These are phyloP conservation scores for Muscicapa striata DNA, from an alignment of 2,797 vertebrate species.

Conservation along the genomic window DNA sequence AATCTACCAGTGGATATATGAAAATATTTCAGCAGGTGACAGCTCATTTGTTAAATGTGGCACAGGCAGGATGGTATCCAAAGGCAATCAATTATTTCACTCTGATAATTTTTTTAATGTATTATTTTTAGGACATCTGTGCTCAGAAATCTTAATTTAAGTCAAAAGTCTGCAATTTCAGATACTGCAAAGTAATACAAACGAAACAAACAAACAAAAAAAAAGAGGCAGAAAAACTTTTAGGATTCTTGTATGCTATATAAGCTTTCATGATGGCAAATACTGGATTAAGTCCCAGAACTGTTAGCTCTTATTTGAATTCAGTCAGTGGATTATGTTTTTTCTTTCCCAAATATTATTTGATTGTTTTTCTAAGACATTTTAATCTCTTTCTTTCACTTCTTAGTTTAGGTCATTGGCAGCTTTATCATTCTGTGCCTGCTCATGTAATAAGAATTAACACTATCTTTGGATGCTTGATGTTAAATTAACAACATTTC, in stretches of 20 bases:
- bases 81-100: neutral
- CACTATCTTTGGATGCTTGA: neutral
- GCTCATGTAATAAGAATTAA: neutral
- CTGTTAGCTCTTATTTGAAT: neutral
- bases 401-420: neutral
- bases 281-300: neutral
- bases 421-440: neutral
- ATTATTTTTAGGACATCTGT: neutral
- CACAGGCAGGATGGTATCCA: neutral
- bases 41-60: neutral
- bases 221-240: neutral
- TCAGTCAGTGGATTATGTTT: neutral
- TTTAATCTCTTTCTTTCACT: neutral
- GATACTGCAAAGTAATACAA: neutral
- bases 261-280: neutral
- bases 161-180: neutral
- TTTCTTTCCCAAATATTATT: neutral
- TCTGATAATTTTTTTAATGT: neutral
- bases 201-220: too few relatives aligned
- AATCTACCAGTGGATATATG: neutral
- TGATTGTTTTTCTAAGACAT: neutral
- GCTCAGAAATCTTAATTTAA: neutral
- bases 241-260: neutral
- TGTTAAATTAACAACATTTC: neutral
- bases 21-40: neutral